Evolutionary conservation across 1,140 invertebrate species (phyloP), one percentile per base, ranked within the genome.

Genomic region (Ostrea edulis): DNA sequence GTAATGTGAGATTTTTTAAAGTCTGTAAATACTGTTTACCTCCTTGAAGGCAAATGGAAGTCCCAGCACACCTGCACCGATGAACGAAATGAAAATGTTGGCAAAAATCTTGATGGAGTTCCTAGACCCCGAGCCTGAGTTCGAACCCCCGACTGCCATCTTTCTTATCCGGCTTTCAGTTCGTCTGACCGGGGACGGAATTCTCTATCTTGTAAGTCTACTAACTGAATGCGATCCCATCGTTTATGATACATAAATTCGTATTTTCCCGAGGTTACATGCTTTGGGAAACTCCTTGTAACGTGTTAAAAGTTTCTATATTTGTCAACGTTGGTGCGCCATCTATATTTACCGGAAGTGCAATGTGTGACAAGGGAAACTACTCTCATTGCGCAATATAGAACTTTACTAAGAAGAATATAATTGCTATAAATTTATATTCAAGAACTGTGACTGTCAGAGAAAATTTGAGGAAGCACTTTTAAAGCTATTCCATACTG

Each of bases 11-110:
- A 44, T 44, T 44, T 44, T 44, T 44, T 44, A 5, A 44, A 44
- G 35, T 44, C 1, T 44, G 35, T 44, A 44, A 62, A n/a, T 20
- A 20, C 8, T 20, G n/a, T 82, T 88, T 90, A 95, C 95, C 94
- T 95, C 94, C 92, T 95, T 95, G 88, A 95, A 95, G 44, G 95
- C 95, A 93, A 93, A 95, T 8, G 95, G 95, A 20, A 95, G 88
- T 35, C 95, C 95, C 22, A 95, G 89, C 83, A 95, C 93, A 84
- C 95, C 95, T 85, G 95, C 95, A 81, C 95, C 95, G 86, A 95
- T 95, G 85, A 95, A 95, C 0, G 95, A 95, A 84, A 95, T 95
- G 89, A 95, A 95, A 86, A 95, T 95, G 86, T 95, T 95, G n/a
- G 95, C 95, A 86, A 95, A 90, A 22, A 95, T 95, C 90, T 95